These are phyloP conservation scores for Amazona finschi DNA, from an alignment of 2,797 vertebrate species.

Conservation along the genomic window DNA sequence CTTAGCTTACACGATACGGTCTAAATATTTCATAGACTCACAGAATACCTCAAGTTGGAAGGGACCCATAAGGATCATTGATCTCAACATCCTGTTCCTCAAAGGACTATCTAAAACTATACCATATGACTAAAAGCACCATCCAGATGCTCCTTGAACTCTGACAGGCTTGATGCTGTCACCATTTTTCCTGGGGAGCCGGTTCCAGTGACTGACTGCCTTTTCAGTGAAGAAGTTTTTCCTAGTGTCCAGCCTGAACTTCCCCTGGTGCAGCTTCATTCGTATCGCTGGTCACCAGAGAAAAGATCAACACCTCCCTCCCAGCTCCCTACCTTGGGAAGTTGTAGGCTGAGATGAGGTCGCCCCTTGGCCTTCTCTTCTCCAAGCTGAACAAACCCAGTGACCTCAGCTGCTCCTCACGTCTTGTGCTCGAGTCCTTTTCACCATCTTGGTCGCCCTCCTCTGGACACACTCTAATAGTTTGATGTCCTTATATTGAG, in stretches of 20 bases:
- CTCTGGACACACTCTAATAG: background rate
- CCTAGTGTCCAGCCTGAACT: background rate
- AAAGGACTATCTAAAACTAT: background rate
- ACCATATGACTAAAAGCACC: background rate
- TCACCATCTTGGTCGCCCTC: background rate
- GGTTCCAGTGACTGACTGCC: background rate
- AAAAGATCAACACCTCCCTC: background rate
- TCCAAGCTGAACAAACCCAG: background rate
- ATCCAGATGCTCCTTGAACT: background rate
- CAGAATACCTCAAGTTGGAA: background rate
- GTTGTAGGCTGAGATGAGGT: rapidly evolving
- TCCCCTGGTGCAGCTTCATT: background rate
- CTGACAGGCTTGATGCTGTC: background rate
- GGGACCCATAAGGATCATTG: background rate
- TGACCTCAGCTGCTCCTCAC: rapidly evolving
- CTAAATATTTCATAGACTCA: background rate
- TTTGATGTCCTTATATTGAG: background rate
- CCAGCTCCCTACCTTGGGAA: background rate
- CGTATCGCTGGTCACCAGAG: rapidly evolving
- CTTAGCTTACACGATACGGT: background rate
- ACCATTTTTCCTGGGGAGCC: background rate
- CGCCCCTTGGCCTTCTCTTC: background rate
- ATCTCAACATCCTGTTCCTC: background rate
- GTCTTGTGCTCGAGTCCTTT: background rate
- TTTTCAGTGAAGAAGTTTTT: background rate